Percentiles rank a stretch among this genome's conserved stretches.
Conservation (phyloP, 37 sponge, comb jelly and placozoan species). For the Theonella swinhoei region DNA sequence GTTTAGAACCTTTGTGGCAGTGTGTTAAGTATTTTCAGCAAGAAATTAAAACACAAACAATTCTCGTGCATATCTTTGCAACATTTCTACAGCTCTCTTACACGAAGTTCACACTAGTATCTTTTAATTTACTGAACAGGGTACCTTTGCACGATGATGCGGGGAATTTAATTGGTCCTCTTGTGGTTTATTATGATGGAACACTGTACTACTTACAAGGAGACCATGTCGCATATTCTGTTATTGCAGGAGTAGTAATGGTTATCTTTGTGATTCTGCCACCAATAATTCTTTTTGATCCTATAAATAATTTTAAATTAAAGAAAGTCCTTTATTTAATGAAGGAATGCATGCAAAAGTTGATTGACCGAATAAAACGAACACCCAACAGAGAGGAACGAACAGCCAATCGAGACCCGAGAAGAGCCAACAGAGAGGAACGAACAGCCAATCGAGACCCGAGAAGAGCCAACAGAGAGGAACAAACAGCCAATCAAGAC, state of each 20-base stretch:
- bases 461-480: no score
- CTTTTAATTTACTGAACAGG: conserved; percentile 53
- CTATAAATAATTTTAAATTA: no score
- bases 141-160: conserved; percentile 1
- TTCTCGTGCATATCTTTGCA: conserved; percentile 55
- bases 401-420: no score
- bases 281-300: conserved; percentile 34
- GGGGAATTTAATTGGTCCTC: neutral
- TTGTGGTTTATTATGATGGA: conserved; percentile 52
- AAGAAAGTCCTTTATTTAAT: neutral
- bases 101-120: conserved; percentile 57
- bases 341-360: neutral
- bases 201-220: conserved; percentile 9
- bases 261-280: conserved; percentile 41
- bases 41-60: neutral
- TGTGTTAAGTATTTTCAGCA: conserved; percentile 10
- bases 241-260: conserved; percentile 26
- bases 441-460: no score
- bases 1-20: neutral
- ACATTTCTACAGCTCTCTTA: conserved; percentile 74
- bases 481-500: no score
- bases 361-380: neutral
- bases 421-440: no score
- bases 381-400: no score
- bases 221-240: conserved; percentile 34